Evolutionary conservation across 1,140 invertebrate genomes (phyloP).

Genomic region (Ceratitis capitata): DNA sequence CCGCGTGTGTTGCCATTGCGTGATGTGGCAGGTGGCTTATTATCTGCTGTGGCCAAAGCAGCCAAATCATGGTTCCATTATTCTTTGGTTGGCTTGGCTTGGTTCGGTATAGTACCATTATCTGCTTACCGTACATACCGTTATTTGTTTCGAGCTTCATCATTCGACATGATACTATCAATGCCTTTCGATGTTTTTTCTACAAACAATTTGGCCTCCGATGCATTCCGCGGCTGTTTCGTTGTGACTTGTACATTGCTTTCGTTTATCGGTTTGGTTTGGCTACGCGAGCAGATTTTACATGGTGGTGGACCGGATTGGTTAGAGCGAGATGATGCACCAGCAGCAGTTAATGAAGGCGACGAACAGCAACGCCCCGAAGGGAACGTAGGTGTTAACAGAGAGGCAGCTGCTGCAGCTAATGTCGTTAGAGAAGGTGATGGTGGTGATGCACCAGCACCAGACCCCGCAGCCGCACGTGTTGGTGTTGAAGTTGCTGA

Average conservation of each 20-base stretch:
- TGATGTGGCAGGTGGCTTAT: slow-evolving; percentile 88
- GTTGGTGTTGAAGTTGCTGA: slow-evolving; percentile 43
- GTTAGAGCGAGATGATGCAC: slow-evolving; percentile 78
- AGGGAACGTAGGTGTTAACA: slow-evolving; percentile 47
- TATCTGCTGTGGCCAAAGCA: slow-evolving; percentile 89
- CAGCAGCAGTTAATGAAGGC: slow-evolving; percentile 51
- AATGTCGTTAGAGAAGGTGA: background rate
- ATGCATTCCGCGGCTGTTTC: slow-evolving; percentile 96
- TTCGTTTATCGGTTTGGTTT: slow-evolving; percentile 96
- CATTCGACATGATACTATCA: slow-evolving; percentile 83
- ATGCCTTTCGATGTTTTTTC: slow-evolving; percentile 89
- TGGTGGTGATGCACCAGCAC: slow-evolving; percentile 53
- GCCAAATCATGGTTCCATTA: slow-evolving; percentile 97
- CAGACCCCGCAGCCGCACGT: slow-evolving; percentile 49
- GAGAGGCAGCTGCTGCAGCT: slow-evolving; percentile 47
- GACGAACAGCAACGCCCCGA: background rate
- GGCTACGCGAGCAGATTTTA: slow-evolving; percentile 97
- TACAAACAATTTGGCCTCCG: slow-evolving; percentile 90
- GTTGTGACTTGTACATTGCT: slow-evolving; percentile 96
- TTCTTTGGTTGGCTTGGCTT: slow-evolving; percentile 92
- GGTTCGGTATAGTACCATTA: slow-evolving; percentile 96
- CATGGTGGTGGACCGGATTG: slow-evolving; percentile 96
- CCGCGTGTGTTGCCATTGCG: slow-evolving; percentile 91
- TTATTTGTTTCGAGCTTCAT: slow-evolving; percentile 89
- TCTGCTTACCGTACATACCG: slow-evolving; percentile 97